Base-by-base conservation (phyloP, 1,140 invertebrate genomes). In the Drosophila rhopaloa region DNA sequence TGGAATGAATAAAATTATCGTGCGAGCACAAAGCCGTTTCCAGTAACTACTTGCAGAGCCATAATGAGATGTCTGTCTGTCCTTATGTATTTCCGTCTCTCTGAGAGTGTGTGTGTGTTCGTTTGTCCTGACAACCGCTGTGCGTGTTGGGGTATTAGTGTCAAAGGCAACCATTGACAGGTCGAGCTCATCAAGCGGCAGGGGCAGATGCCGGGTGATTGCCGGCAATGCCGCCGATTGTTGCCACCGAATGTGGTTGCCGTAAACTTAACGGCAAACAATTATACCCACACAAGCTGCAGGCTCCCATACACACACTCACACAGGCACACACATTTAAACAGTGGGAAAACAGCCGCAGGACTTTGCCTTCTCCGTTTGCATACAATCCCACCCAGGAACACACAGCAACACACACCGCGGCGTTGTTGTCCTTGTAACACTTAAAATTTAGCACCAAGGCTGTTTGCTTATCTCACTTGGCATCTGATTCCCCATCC, bases 381-480 rank as follows among this genome's bases (percentile, higher is more conserved):
- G 38, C 63, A 65, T 40, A 19, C 59, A 27, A 19, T 19, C 60
- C 29, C 35, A 48, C 13, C 24, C 16, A 8, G 5, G 32, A 5
- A 46, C 27, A 14, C 14, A 32, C 6, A 19, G 47, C 19, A 27
- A 29, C 47, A 43, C 50, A 43, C 40, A 57, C 16, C 70, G 44
- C 24, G 24, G 24, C 38, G 60, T 66, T 84, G 84, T 89, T 89
- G 80, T 90, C 85, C 85, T 84, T 90, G 84, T 90, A 84, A 89
- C 84, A 89, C 84, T 89, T 89, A 89, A 89, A 89, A 89, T 81
- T 84, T 89, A 89, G 88, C 84, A 89, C 84, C 81, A 84, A 89
- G 77, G 74, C 80, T 81, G 84, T 89, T 90, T 88, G 84, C 76
- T 72, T 88, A 88, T 86, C 83, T 83, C 60, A 77, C 77, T 88